A percentile compares a stretch with the other conserved stretches of the same genome.
phyloP scores from a whole-genome alignment of 2,113 vertebrate genomes.

The Xenopus tropicalis region UCB_Xtro_10.0 CM004450.2:1189501-1190000 shows the following conservation, averaged over 20 bases:
- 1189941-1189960: not conserved
- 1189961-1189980: slow-evolving; percentile 5
- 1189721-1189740: not conserved
- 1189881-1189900: not conserved
- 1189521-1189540: slow-evolving; percentile 20
- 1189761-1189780: not conserved
- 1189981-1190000: too few species aligned
- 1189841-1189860: too few species aligned
- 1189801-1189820: too few species aligned
- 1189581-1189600: not conserved
- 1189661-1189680: not conserved
- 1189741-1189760: not conserved
- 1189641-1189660: slow-evolving; percentile 1
- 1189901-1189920: not conserved
- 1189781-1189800: not conserved
- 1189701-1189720: not conserved
- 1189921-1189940: not conserved
- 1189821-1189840: too few species aligned
- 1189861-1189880: not conserved
- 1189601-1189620: not conserved
- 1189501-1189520: slow-evolving; percentile 9
- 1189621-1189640: slow-evolving; percentile 7
- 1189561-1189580: not conserved
- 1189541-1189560: slow-evolving; percentile 12
- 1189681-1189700: not conserved